phyloP scores from a whole-genome alignment of 2,797 vertebrate species.

The Sebastes iracundus region DNA sequence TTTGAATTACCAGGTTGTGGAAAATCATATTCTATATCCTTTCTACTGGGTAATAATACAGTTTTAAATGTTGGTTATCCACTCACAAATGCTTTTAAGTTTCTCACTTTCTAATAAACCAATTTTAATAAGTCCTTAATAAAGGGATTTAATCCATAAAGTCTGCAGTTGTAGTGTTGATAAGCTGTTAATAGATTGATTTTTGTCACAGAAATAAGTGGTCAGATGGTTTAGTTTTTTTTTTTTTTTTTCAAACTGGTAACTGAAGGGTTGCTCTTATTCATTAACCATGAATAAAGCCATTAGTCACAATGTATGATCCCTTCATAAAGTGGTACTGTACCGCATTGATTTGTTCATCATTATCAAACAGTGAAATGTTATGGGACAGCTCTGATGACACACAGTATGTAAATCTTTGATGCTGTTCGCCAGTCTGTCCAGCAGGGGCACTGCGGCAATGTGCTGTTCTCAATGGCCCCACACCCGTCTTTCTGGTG shows the following conservation, averaged over 20 bases:
- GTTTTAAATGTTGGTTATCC: neutral
- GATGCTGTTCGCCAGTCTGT: conserved; percentile 55
- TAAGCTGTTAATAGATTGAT: neutral
- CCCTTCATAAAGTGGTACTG: neutral
- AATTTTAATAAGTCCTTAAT: neutral
- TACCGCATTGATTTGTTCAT: neutral
- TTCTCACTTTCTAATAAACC: neutral
- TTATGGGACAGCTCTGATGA: neutral
- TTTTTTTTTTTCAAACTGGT: neutral
- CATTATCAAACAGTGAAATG: neutral
- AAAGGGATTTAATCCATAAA: neutral
- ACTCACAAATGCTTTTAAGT: neutral
- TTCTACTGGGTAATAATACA: neutral
- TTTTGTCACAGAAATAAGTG: neutral
- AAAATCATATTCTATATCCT: neutral
- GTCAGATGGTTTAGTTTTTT: neutral
- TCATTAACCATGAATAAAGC: neutral
- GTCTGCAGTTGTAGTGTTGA: neutral
- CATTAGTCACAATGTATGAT: neutral
- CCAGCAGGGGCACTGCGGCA: conserved; percentile 87
- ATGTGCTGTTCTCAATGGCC: conserved; percentile 88
- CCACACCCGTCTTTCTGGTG: conserved; percentile 93
- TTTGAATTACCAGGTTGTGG: neutral
- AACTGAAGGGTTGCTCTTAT: neutral
- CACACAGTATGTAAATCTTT: neutral